Conservation (phyloP, 1,140 invertebrate species). For the Anastatus disparis region DNA sequence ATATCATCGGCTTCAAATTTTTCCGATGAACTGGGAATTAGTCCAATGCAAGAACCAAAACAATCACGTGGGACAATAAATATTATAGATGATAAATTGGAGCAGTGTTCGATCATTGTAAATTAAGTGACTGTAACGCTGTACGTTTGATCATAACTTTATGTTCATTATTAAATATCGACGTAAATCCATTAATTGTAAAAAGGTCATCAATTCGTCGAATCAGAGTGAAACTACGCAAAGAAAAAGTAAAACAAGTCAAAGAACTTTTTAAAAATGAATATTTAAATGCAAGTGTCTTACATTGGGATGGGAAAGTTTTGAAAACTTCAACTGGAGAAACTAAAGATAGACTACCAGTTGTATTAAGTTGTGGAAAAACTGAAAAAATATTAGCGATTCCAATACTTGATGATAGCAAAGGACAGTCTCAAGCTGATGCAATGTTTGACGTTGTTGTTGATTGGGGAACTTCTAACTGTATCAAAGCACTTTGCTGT, state of each 20-base stretch:
- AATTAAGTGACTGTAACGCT: constrained; percentile 40
- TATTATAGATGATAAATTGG: too few species aligned
- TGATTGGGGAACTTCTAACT: too few species aligned
- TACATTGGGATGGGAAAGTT: constrained; percentile 44
- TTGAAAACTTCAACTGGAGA: background rate
- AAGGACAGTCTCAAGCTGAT: too few species aligned
- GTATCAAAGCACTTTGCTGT: too few species aligned
- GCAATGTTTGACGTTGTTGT: too few species aligned
- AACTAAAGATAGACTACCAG: too few species aligned
- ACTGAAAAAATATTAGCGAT: too few species aligned
- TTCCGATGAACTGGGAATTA: constrained; percentile 26
- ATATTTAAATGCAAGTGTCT: constrained; percentile 22
- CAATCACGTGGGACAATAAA: constrained; percentile 30
- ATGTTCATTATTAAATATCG: constrained; percentile 23
- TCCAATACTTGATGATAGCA: too few species aligned
- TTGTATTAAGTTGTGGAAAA: too few species aligned
- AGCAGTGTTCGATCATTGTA: constrained; percentile 35
- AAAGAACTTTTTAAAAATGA: constrained; percentile 39
- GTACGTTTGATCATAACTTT: constrained; percentile 34
- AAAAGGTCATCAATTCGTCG: constrained; percentile 41
- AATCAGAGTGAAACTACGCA: constrained; percentile 27
- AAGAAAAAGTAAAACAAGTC: constrained; percentile 38
- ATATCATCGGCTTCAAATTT: constrained; percentile 32
- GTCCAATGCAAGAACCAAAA: constrained; percentile 22
- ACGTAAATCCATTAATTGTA: constrained; percentile 39